These are phyloP conservation scores for Leptopilina myrica DNA, from an alignment of 2,888 invertebrate species.

Conservation along the genomic window DNA sequence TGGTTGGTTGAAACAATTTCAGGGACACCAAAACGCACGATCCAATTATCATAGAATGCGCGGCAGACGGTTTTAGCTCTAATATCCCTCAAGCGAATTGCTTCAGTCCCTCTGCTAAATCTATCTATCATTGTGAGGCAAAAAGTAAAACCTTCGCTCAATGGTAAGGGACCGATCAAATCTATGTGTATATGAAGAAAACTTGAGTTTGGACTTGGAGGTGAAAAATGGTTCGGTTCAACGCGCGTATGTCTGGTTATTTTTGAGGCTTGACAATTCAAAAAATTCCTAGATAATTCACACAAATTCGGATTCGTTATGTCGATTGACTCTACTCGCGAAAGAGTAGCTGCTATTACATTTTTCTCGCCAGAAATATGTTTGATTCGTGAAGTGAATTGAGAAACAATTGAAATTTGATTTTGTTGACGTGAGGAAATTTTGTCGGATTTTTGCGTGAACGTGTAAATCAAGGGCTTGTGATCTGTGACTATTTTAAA, in stretches of 20 bases:
- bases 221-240: not conserved
- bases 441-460: constrained; percentile 11
- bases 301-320: not conserved
- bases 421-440: constrained; percentile 5
- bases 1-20: not conserved
- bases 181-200: not conserved
- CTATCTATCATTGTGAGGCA: not conserved
- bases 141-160: not conserved
- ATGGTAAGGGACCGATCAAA: not conserved
- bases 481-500: constrained; percentile 48
- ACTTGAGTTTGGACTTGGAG: not conserved
- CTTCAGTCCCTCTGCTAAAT: not conserved
- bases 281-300: not conserved
- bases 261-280: not conserved
- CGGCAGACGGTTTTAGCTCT: not conserved
- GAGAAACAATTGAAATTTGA: not conserved
- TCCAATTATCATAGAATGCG: not conserved
- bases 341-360: not conserved
- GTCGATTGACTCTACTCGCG: not conserved
- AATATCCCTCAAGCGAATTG: not conserved
- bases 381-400: not conserved
- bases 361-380: not conserved
- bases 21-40: not conserved
- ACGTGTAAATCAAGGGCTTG: constrained; percentile 44
- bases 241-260: not conserved